Percentiles rank a stretch among this genome's conserved stretches.
These are phyloP conservation scores for Philereme vetulata DNA, from an alignment of 2,888 invertebrate species.

Conservation along the genomic window DNA sequence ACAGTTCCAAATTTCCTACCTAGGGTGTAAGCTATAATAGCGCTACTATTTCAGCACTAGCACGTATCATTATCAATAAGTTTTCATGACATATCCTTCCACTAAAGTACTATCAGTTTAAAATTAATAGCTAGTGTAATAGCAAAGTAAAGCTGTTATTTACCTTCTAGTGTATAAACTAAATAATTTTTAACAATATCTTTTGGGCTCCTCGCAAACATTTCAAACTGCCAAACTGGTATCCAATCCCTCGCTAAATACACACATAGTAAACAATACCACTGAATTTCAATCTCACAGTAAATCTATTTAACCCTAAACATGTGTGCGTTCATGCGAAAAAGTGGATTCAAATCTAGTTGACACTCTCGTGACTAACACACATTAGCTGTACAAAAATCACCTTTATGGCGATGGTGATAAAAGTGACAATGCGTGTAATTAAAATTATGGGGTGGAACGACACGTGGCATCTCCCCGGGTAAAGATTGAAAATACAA, in stretches of 20 bases:
- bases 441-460: constrained; percentile 41
- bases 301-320: constrained; percentile 52
- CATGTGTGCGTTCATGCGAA: constrained; percentile 72
- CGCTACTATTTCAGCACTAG: too few relatives aligned
- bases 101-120: too few relatives aligned
- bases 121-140: too few relatives aligned
- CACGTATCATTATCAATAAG: too few relatives aligned
- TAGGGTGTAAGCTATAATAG: too few relatives aligned
- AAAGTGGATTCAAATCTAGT: constrained; percentile 68
- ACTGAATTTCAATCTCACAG: constrained; percentile 38
- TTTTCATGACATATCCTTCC: too few relatives aligned
- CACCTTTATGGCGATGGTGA: constrained; percentile 32
- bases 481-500: constrained; percentile 51
- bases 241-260: constrained; percentile 30
- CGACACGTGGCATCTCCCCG: constrained; percentile 57
- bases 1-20: too few relatives aligned
- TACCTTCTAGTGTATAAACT: too few relatives aligned
- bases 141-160: too few relatives aligned
- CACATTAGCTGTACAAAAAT: constrained; percentile 49
- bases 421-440: constrained; percentile 39
- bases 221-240: constrained; percentile 21
- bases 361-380: constrained; percentile 72
- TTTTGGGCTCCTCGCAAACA: constrained; percentile 1
- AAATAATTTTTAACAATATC: neutral
- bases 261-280: constrained; percentile 34